phyloP scores from a whole-genome alignment of 2,888 invertebrate species.

The Yponomeuta malinellus region DNA sequence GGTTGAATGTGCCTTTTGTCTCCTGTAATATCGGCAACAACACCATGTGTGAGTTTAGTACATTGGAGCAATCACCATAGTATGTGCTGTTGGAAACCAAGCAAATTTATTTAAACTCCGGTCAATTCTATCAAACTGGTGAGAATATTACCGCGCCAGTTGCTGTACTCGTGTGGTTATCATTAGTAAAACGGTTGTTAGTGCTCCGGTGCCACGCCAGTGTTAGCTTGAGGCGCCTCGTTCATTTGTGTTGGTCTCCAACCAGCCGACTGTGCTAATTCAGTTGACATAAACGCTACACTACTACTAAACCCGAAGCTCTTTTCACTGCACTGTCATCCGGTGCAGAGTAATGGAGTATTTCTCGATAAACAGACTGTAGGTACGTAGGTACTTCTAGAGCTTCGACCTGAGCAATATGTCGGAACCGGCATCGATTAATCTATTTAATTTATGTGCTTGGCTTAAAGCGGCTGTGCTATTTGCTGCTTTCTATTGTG shows the following conservation, averaged over 20 bases:
- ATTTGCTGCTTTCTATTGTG: slow-evolving; percentile 1
- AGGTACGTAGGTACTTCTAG: not conserved
- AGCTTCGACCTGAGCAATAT: not conserved
- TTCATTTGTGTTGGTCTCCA: not conserved
- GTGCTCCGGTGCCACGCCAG: not conserved
- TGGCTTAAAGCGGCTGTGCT: not conserved
- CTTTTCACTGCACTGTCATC: not conserved
- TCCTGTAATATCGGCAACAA: not conserved
- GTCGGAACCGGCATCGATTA: slow-evolving; percentile 2
- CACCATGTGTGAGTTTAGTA: not conserved
- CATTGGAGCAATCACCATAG: not conserved
- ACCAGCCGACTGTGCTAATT: not conserved
- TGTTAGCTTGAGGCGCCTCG: slow-evolving; percentile 1
- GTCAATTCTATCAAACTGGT: not conserved
- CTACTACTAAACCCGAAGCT: not conserved
- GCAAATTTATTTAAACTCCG: not conserved
- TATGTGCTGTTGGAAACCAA: not conserved
- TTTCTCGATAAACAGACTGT: no score
- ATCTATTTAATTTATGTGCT: slow-evolving; percentile 7
- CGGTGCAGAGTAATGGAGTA: no score
- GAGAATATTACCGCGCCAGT: not conserved
- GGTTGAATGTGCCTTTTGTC: not conserved
- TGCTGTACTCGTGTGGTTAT: not conserved
- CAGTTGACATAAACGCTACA: not conserved
- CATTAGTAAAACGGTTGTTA: slow-evolving; percentile 3